Evolutionary conservation across 1,140 invertebrate genomes (phyloP).

Genomic region (Sycophaga agraensis): DNA sequence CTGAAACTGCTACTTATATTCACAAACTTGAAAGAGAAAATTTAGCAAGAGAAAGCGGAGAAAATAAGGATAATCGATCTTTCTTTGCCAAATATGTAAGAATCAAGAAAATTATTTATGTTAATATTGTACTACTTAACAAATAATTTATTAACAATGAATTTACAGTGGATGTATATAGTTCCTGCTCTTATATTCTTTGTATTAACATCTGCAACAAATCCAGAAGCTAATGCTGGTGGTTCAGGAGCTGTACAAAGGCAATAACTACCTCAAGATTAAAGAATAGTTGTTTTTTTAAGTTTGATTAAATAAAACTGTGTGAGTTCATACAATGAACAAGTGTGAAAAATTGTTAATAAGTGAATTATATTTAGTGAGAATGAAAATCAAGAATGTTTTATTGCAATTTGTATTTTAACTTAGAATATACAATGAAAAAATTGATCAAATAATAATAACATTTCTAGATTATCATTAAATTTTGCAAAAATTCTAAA

Average conservation of each 20-base stretch:
- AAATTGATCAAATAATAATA: no score
- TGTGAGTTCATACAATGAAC: background rate
- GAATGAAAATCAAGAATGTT: background rate
- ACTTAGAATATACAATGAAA: constrained; percentile 3
- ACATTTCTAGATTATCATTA: no score
- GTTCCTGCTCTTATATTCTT: constrained; percentile 84
- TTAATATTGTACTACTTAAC: background rate
- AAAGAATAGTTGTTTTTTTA: constrained; percentile 3
- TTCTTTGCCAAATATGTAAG: constrained; percentile 97
- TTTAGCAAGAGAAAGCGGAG: constrained; percentile 85
- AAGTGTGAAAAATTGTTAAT: background rate
- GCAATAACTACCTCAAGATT: constrained; percentile 33
- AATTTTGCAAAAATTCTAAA: no score
- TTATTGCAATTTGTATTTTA: constrained; percentile 15
- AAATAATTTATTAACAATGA: background rate
- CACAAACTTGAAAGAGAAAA: constrained; percentile 88
- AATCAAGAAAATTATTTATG: constrained; percentile 3
- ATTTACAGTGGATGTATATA: constrained; percentile 93
- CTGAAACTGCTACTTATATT: constrained; percentile 90
- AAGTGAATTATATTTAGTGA: background rate
- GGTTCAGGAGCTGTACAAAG: constrained; percentile 34
- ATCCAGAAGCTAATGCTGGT: constrained; percentile 68
- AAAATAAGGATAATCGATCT: constrained; percentile 87
- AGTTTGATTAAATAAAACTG: background rate
- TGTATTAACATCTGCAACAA: constrained; percentile 78